phyloP scores from a whole-genome alignment of 1,140 invertebrate genomes.

The Vanessa atalanta region DNA sequence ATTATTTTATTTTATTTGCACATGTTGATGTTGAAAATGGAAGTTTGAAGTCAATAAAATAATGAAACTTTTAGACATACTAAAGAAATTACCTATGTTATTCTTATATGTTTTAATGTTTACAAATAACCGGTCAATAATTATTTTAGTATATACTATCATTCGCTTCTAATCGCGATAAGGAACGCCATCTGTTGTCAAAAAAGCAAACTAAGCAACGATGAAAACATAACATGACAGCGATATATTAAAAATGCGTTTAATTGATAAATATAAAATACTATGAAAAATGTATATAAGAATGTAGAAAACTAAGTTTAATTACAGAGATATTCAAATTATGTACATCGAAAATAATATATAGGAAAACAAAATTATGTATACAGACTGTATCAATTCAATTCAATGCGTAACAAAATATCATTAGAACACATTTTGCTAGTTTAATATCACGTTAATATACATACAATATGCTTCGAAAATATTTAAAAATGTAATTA shows the following conservation, averaged over 20 bases:
- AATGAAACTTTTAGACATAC: no score
- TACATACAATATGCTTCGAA: background rate
- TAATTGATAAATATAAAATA: background rate
- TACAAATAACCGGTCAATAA: background rate
- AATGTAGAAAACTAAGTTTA: background rate
- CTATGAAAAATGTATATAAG: background rate
- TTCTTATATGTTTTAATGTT: background rate
- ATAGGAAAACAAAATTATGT: no score
- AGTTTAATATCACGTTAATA: no score
- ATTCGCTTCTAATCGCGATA: background rate
- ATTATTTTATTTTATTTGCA: no score
- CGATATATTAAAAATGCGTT: background rate
- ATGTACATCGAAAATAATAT: no score
- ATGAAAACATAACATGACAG: background rate
- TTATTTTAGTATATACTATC: background rate
- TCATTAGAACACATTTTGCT: no score
- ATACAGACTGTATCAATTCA: no score
- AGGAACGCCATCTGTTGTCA: constrained; percentile 21
- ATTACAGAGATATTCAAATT: background rate
- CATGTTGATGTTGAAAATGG: no score
- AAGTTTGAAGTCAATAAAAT: background rate
- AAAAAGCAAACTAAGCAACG: constrained; percentile 2
- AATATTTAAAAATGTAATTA: constrained; percentile 1
- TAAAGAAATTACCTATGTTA: no score
- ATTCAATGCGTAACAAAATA: no score